Base-by-base conservation (phyloP, 1,140 invertebrate genomes). In the Oppia nitens region DNA sequence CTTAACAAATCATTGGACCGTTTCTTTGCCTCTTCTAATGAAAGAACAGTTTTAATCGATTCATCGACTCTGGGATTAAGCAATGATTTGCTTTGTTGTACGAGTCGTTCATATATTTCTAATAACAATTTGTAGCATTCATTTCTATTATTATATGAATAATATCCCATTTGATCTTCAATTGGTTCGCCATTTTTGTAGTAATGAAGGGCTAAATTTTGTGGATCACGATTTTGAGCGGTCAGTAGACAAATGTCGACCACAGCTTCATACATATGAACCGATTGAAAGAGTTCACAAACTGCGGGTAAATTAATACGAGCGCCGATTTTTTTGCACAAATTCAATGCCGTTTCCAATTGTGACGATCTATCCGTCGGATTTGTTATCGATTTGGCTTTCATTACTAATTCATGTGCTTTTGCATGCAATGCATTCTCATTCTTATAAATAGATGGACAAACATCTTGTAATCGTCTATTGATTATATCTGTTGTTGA, bases 361-460 rank as follows among this genome's bases (percentile, higher is more conserved):
- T 83, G 78, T 60, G 80, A 75, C 64, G 85, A 80, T 66, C 80
- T 81, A 67, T 82, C 87, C 59, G 78, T 76, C 54, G 75, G 71
- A 74, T 81, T 86, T 32, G 67, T 53, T 3, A 64, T 69, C 3
- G 64, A 63, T 70, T 83, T 85, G 0, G 86, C 83, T 67, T 82
- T 82, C 65, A 88, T 77, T 21, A 94, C 75, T 61, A 91, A 80
- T 73, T 94, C 89, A 66, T 87, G 89, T 0, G 87, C 87, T 81
- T 95, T 89, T 21, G 91, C 83, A 71, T 86, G 92, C 29, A 89
- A 84, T 20, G 90, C 93, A 76, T 98, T 94, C 76, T 98, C 94
- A 66, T 82, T 82, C 65, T 85, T 85, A 68, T 95, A 98, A 1
- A 98, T 76, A 65, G 83, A 85, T 0, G 94, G 94, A 70, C 94